Evolutionary conservation across 37 sponge, comb jelly and placozoan species (phyloP).

Genomic region (Ianthella basta): DNA sequence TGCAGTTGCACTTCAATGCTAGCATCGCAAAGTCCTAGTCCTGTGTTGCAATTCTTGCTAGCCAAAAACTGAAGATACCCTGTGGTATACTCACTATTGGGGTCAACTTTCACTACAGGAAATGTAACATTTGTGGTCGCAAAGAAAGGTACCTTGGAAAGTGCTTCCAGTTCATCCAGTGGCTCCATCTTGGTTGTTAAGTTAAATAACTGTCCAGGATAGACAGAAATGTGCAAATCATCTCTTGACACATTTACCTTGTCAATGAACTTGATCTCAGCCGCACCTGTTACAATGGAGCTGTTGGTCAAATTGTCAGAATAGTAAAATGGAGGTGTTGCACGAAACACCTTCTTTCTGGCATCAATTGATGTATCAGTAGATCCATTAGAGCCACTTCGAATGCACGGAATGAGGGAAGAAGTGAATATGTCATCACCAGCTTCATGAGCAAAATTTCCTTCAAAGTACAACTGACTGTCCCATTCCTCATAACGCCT

Average conservation of each 20-base stretch:
- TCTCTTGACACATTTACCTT: too few species aligned
- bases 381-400: neutral
- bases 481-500: too few species aligned
- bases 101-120: neutral
- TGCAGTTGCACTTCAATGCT: neutral
- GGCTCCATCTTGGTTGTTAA: neutral
- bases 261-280: too few species aligned
- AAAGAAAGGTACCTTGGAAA: neutral
- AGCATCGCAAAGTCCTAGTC: neutral
- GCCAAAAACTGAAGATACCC: neutral
- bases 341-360: too few species aligned
- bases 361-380: too few species aligned
- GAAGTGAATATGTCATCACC: neutral
- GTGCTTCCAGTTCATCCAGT: neutral
- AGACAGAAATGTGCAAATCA: too few species aligned
- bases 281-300: too few species aligned
- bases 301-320: too few species aligned
- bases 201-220: conserved; percentile 3
- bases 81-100: neutral
- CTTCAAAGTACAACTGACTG: neutral
- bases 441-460: neutral
- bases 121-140: neutral
- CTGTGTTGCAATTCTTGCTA: too few species aligned
- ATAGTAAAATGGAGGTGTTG: too few species aligned
- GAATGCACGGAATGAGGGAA: neutral